Base-by-base conservation (phyloP, 1,140 invertebrate species). In the Sminthurides bifidus region DNA sequence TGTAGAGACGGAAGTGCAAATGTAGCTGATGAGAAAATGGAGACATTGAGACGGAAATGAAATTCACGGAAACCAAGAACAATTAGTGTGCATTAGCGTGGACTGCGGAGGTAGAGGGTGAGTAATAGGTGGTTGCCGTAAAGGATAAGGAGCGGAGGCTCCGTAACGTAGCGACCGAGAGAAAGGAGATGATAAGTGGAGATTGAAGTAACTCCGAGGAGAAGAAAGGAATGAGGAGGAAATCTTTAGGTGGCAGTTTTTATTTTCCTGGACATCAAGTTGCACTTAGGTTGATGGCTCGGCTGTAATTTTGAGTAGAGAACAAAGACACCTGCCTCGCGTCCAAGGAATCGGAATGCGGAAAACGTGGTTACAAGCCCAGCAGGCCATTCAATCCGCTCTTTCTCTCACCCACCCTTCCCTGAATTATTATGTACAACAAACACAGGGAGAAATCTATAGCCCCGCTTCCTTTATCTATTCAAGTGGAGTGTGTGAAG, bases 301-400 rank as follows among this genome's bases (percentile, higher is more conserved):
- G 57, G 57, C 52, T 61, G 63, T 64, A 64, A 64, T 64, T 64
- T 61, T 59, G 58, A 61, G 63, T 29, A 61, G 63, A 61, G 63
- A 65, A 65, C 58, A 61, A 61, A 60, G 63, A 65, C 63, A 65
- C 63, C 63, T 65, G 63, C 59, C 58, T 58, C 54, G 44, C 53
- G 53, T 59, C 49, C n/a, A n/a, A n/a, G n/a, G n/a, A n/a, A n/a
- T 12, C n/a, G 23, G 41, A 44, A 8, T 12, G 41, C n/a, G 41
- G 17, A 6, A 44, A 44, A 23, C n/a, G 19, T 17, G 41, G 8
- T 44, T 44, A 10, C 41, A 8, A 8, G n/a, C 19, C 41, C 6
- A 17, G 30, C 15, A 15, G 24, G n/a, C n/a, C n/a, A n/a, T n/a
- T n/a, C n/a, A n/a, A n/a, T n/a, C n/a, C n/a, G n/a, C n/a, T 41